Base-by-base conservation (phyloP, 2,797 vertebrate species). In the Dromococcyx pavoninus region DNA sequence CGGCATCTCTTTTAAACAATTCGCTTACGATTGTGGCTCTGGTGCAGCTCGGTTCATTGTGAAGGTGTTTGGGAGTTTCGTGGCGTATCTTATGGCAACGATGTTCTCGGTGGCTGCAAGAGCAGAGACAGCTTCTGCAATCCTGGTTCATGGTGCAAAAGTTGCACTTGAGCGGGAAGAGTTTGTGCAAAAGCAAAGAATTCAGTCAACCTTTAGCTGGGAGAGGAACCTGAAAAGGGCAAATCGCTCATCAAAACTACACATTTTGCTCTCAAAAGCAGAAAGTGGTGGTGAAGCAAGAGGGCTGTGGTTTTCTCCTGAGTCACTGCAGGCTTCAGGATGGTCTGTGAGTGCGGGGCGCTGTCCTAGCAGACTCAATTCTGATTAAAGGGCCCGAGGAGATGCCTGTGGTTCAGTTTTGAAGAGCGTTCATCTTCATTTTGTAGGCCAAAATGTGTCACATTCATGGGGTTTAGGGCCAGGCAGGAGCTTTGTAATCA, bases 341-440 rank as follows among this genome's bases (percentile, higher is more conserved):
- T 53, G 56, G 44, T 51, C 79, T 81, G 76, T 27, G 12, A 48
- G 66, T 24, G 22, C 10, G 0, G 6, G 46, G 16, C 78, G 75
- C 88, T 91, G 67, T 51, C 84, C 86, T 76, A 60, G 24, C 66
- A 51, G 75, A 64, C 50, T 65, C 54, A 0, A 4, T 15, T 66
- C 50, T 78, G 62, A 81, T 91, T 78, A 73, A 75, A 93, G 80
- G 62, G 71, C 83, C 82, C 70, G 57, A 46, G 76, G 86, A 88
- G 54, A 48, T 81, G 79, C 90, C 80, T 96, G 86, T 93, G 91
- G 91, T 90, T 95, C n/a, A 8, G 32, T 66, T 86, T 21, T 46
- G 67, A 84, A 78, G 83, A 61, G 48, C 48, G 74, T 56, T 74
- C 39, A 23, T 76, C 60, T 60, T 75, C 33, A n/a, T 90, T 79